phyloP scores from a whole-genome alignment of 2,797 vertebrate species.

The Decapterus maruadsi region DNA sequence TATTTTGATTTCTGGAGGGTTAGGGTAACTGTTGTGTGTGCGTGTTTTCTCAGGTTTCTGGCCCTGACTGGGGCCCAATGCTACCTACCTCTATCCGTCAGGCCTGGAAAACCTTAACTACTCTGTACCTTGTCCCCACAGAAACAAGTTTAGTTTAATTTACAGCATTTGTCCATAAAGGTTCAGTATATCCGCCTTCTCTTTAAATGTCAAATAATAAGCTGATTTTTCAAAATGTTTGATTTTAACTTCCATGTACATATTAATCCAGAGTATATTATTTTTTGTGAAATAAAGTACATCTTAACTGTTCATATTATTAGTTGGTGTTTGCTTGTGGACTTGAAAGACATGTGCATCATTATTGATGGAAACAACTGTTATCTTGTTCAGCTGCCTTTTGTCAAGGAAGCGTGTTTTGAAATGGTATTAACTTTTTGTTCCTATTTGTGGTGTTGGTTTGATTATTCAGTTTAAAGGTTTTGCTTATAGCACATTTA shows the following conservation, averaged over 20 bases:
- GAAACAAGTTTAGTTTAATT: conserved; percentile 60
- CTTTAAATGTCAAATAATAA: conserved; percentile 55
- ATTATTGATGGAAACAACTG: conserved; percentile 51
- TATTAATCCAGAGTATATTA: conserved; percentile 60
- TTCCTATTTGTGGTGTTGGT: conserved; percentile 52
- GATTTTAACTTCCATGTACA: conserved; percentile 60
- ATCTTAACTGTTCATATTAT: conserved; percentile 55
- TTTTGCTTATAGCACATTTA: conserved; percentile 20
- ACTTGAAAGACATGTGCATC: conserved; percentile 38
- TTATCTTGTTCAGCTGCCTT: conserved; percentile 47
- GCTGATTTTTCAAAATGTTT: conserved; percentile 37
- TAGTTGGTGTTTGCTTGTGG: conserved; percentile 54
- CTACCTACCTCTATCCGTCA: conserved; percentile 84
- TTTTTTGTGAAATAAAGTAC: conserved; percentile 67
- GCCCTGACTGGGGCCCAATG: conserved; percentile 59
- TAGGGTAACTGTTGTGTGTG: conserved; percentile 60
- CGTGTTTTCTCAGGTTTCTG: conserved; percentile 82
- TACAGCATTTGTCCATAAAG: conserved; percentile 43
- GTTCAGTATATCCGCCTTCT: conserved; percentile 52
- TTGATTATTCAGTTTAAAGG: conserved; percentile 40
- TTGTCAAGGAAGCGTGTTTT: conserved; percentile 48
- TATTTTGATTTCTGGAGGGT: conserved; percentile 72
- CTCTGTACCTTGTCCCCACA: conserved; percentile 70
- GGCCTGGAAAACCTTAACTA: conserved; percentile 79
- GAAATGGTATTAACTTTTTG: conserved; percentile 44